Conservation (phyloP, 2,888 invertebrate genomes). For the Ethmia dodecea region DNA sequence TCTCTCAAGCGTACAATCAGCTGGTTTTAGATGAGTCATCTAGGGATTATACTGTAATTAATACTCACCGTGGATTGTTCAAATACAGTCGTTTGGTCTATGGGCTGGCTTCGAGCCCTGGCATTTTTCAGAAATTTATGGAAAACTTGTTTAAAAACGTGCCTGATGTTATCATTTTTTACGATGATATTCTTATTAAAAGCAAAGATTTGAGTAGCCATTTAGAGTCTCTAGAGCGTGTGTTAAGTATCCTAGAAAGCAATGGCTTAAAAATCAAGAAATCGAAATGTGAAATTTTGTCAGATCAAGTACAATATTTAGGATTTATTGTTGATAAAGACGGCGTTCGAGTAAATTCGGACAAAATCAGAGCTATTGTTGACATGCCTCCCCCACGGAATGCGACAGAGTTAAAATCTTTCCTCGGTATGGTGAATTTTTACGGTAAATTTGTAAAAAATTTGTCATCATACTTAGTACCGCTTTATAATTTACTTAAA, state of each 20-base stretch:
- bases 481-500: not conserved
- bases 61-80: not conserved
- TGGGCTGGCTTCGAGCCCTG: not conserved
- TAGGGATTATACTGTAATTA: not conserved
- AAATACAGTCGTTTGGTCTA: not conserved
- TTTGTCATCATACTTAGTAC: not conserved
- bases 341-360: not conserved
- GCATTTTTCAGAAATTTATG: not conserved
- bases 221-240: not conserved
- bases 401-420: constrained; percentile 1
- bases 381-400: not conserved
- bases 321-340: not conserved
- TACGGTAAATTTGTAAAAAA: constrained; percentile 1
- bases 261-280: not conserved
- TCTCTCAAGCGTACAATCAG: constrained; percentile 9
- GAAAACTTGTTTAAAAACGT: not conserved
- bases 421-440: constrained; percentile 1
- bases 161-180: not conserved
- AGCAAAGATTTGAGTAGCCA: not conserved
- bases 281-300: not conserved
- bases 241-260: not conserved
- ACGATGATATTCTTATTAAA: not conserved
- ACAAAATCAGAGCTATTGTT: not conserved
- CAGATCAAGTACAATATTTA: not conserved
- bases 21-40: not conserved